phyloP scores from a whole-genome alignment of 2,797 vertebrate species.

The Argentina silus region DNA sequence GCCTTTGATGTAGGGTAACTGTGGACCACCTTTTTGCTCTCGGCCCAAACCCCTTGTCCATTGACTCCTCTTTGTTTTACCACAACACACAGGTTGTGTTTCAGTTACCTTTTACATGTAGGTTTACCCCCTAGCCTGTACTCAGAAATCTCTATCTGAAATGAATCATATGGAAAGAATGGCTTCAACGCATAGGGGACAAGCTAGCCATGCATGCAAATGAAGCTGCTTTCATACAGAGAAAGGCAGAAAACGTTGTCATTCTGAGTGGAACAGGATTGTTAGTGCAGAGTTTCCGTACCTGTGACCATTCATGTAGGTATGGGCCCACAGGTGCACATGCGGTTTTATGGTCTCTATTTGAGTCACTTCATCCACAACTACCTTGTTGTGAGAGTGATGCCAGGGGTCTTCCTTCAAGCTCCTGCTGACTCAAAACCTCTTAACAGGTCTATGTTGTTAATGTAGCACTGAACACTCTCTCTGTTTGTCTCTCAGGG shows the following conservation, averaged over 20 bases:
- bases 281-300: neutral
- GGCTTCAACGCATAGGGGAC: neutral
- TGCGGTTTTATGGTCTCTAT: neutral
- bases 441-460: slow-evolving; percentile 37
- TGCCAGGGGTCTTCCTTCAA: slow-evolving; percentile 51
- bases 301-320: neutral
- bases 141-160: neutral
- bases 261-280: neutral
- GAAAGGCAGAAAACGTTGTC: slow-evolving; percentile 18
- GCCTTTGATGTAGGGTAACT: slow-evolving; percentile 13
- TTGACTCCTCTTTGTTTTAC: neutral
- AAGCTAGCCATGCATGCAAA: slow-evolving; percentile 16
- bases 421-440: slow-evolving; percentile 57
- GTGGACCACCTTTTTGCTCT: slow-evolving; percentile 13
- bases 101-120: neutral
- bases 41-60: neutral
- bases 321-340: neutral
- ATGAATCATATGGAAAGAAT: slow-evolving; percentile 15
- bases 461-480: slow-evolving; percentile 1
- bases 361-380: neutral
- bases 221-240: neutral
- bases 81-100: neutral
- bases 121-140: neutral
- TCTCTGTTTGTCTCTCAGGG: slow-evolving; percentile 69
- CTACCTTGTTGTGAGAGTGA: slow-evolving; percentile 36